phyloP scores from a whole-genome alignment of 2,888 invertebrate species.

The Sylvicola fuscatus region DNA sequence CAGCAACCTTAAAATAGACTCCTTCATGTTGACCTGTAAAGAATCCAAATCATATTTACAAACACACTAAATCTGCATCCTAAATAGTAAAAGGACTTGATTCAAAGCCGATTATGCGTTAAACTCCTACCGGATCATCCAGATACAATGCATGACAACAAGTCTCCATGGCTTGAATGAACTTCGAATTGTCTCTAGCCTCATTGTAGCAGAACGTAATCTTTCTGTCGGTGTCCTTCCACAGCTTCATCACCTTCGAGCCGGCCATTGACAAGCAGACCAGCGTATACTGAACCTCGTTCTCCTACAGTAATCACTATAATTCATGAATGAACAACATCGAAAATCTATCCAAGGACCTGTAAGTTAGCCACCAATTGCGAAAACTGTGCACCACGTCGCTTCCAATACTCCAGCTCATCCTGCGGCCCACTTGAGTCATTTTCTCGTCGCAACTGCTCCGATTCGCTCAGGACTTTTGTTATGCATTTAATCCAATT shows the following conservation, averaged over 20 bases:
- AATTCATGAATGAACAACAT: background rate
- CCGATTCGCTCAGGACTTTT: constrained; percentile 75
- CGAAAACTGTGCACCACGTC: constrained; percentile 80
- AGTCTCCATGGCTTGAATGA: constrained; percentile 82
- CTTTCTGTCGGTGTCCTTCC: constrained; percentile 72
- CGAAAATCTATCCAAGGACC: constrained; percentile 17
- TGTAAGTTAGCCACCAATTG: constrained; percentile 60
- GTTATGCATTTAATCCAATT: constrained; percentile 63
- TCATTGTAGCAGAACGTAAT: constrained; percentile 91
- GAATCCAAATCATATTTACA: constrained; percentile 4
- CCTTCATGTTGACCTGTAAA: constrained; percentile 51
- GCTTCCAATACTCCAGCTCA: constrained; percentile 92
- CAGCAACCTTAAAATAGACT: constrained; percentile 68
- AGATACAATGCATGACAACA: constrained; percentile 86
- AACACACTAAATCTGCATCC: constrained; percentile 2
- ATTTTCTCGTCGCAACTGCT: constrained; percentile 76
- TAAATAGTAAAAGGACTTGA: constrained; percentile 2
- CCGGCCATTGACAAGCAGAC: constrained; percentile 53
- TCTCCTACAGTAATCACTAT: constrained; percentile 27
- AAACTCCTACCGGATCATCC: constrained; percentile 87
- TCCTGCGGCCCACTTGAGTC: constrained; percentile 87
- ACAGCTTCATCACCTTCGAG: constrained; percentile 58
- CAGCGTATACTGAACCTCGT: constrained; percentile 57
- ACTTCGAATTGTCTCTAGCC: constrained; percentile 89
- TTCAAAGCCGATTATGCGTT: too few species aligned